A percentile compares a stretch with the other conserved stretches of the same genome.
Conservation (phyloP, 2,888 invertebrate species). For the Drosophila atripex region DNA sequence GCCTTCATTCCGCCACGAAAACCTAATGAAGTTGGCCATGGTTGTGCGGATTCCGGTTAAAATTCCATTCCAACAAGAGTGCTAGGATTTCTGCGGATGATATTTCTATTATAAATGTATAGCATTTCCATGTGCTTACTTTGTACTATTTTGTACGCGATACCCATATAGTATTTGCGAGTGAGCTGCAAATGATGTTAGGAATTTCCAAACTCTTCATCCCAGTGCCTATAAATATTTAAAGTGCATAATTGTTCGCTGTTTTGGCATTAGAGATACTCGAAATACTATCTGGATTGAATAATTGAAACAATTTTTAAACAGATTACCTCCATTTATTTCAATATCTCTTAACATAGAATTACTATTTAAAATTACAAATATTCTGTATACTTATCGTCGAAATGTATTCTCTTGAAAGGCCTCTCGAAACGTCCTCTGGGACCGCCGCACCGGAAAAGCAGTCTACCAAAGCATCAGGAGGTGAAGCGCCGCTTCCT, state of each 20-base stretch:
- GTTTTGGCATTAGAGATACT: no score
- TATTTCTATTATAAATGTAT: background rate
- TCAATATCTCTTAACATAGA: no score
- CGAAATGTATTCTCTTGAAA: no score
- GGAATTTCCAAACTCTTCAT: no score
- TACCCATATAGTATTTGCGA: no score
- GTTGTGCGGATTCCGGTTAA: conserved; percentile 8
- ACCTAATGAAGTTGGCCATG: conserved; percentile 18
- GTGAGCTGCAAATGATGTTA: no score
- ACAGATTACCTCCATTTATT: no score
- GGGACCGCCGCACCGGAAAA: conserved; percentile 84
- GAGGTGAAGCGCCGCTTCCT: conserved; percentile 84
- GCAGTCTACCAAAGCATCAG: conserved; percentile 84
- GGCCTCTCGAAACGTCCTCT: conserved; percentile 83
- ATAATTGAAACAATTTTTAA: conserved; percentile 1
- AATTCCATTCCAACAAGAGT: conserved; percentile 3
- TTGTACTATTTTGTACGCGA: no score
- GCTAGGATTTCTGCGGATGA: background rate
- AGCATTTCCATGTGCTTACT: background rate
- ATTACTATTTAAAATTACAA: background rate
- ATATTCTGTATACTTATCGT: no score
- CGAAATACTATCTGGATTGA: no score
- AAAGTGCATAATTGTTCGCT: no score
- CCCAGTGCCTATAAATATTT: no score
- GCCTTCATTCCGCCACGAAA: conserved; percentile 13